These are phyloP conservation scores for Bombus huntii DNA, from an alignment of 1,140 invertebrate genomes.

Conservation along the genomic window DNA sequence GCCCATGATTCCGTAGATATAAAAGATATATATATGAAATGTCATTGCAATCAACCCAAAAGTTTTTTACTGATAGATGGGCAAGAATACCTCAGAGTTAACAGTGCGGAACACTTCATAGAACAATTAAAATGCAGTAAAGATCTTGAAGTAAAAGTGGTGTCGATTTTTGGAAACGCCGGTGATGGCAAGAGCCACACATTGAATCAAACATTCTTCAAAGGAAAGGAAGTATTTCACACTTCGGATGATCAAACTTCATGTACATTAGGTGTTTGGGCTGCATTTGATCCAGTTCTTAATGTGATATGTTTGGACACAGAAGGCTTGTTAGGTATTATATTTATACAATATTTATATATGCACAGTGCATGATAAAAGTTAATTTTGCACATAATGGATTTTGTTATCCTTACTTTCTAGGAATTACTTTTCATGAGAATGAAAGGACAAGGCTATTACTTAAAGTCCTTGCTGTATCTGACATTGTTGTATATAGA, in stretches of 20 bases:
- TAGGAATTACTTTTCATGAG: slow-evolving; percentile 85
- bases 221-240: slow-evolving; percentile 88
- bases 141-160: slow-evolving; percentile 88
- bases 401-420: slow-evolving; percentile 45
- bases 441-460: slow-evolving; percentile 89
- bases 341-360: slow-evolving; percentile 24
- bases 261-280: slow-evolving; percentile 92
- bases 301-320: slow-evolving; percentile 91
- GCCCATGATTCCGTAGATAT: slow-evolving; percentile 44
- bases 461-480: slow-evolving; percentile 89
- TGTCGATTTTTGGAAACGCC: slow-evolving; percentile 94
- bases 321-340: slow-evolving; percentile 88
- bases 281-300: slow-evolving; percentile 86
- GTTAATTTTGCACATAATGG: background rate
- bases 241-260: slow-evolving; percentile 89
- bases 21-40: slow-evolving; percentile 20
- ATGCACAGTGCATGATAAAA: background rate
- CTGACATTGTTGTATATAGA: slow-evolving; percentile 92
- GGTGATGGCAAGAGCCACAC: slow-evolving; percentile 94
- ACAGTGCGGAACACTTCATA: slow-evolving; percentile 82
- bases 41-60: slow-evolving; percentile 45
- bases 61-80: slow-evolving; percentile 85
- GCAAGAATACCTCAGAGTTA: slow-evolving; percentile 83
- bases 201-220: slow-evolving; percentile 91
- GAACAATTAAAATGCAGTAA: slow-evolving; percentile 80